A percentile compares a stretch with the other conserved stretches of the same genome.
Evolutionary conservation across 2,888 invertebrate genomes (phyloP).

Genomic region (Leucoptera coffeella): DNA sequence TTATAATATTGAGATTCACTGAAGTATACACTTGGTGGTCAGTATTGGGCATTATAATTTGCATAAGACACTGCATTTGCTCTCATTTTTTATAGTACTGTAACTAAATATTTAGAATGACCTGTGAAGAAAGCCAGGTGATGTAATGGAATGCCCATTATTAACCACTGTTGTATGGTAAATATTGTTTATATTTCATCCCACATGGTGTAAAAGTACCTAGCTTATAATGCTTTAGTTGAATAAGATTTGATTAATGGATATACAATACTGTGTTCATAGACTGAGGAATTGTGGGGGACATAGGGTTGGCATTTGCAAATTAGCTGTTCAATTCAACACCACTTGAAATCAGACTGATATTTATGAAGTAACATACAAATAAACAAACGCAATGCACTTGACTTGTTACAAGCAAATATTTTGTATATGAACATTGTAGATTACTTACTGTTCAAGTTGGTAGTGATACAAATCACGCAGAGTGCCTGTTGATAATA

Average conservation of each 20-base stretch:
- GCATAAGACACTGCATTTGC: too few relatives aligned
- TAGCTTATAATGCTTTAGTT: constrained; percentile 52
- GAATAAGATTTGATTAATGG: constrained; percentile 49
- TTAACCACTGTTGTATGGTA: too few relatives aligned
- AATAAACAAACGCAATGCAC: constrained; percentile 1
- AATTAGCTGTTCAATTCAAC: not conserved
- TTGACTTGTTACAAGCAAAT: constrained; percentile 11
- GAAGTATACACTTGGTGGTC: too few relatives aligned
- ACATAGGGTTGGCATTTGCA: constrained; percentile 1
- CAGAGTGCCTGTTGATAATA: constrained; percentile 45
- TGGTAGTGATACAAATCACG: constrained; percentile 34
- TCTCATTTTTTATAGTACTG: too few relatives aligned
- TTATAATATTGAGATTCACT: too few relatives aligned
- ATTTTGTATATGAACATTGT: constrained; percentile 38
- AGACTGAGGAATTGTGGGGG: constrained; percentile 25
- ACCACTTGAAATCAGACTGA: constrained; percentile 1
- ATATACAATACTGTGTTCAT: constrained; percentile 51
- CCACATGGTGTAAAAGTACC: constrained; percentile 44
- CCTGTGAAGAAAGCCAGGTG: too few relatives aligned
- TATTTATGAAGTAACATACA: not conserved
- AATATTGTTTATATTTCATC: constrained; percentile 42
- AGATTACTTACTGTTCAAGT: constrained; percentile 22
- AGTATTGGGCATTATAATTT: too few relatives aligned
- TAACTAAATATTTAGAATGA: constrained; percentile 14
- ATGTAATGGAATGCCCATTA: too few relatives aligned